phyloP scores from a whole-genome alignment of 2,888 invertebrate species.

The Ischnus inquisitorius region DNA sequence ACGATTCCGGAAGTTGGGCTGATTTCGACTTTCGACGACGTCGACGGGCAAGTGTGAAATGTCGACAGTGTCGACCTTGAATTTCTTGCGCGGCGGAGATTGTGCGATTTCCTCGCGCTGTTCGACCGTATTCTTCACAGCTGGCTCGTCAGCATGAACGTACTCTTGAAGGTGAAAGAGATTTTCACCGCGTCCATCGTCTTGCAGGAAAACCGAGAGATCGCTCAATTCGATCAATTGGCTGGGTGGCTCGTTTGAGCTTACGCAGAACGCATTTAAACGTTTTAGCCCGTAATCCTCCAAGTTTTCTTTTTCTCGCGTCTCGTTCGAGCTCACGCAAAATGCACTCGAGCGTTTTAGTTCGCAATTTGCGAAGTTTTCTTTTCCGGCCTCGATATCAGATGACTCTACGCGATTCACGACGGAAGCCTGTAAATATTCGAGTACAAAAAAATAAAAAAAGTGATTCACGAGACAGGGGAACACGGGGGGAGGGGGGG shows the following conservation, averaged over 20 bases:
- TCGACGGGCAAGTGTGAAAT: background rate
- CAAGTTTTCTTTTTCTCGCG: background rate
- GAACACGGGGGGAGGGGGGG: background rate
- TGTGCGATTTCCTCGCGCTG: background rate
- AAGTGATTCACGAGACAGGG: background rate
- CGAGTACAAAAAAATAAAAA: background rate
- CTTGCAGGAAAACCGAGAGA: background rate
- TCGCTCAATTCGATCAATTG: background rate
- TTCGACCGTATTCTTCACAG: background rate
- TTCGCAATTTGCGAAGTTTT: background rate
- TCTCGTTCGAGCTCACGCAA: background rate
- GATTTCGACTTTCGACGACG: background rate
- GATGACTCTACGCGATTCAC: background rate
- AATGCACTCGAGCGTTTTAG: slow-evolving; percentile 10
- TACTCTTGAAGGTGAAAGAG: background rate
- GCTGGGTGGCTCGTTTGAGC: background rate
- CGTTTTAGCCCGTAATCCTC: background rate
- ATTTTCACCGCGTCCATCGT: background rate
- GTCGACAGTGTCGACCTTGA: background rate
- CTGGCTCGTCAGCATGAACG: background rate
- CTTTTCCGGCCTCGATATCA: background rate
- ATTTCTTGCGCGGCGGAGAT: background rate
- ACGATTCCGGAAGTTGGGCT: background rate
- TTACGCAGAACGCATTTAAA: slow-evolving; percentile 4
- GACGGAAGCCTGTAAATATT: background rate